Evolutionary conservation across 2,888 invertebrate species (phyloP).

Genomic region (Smittia sp.): DNA sequence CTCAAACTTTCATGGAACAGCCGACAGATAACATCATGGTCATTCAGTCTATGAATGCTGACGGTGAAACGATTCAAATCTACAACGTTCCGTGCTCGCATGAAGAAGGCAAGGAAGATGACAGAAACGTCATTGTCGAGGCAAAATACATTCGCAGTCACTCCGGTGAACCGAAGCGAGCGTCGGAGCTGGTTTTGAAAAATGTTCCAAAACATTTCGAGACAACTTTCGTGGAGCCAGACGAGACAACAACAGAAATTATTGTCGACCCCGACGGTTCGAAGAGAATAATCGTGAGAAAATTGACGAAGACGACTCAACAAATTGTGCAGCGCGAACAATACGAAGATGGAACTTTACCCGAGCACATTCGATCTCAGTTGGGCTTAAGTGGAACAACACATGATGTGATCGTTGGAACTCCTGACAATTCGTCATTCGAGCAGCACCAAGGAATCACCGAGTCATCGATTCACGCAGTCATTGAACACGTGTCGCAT

Average conservation of each 20-base stretch:
- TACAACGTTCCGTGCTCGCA: constrained; percentile 61
- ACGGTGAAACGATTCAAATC: constrained; percentile 70
- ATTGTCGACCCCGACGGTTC: constrained; percentile 78
- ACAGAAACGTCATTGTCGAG: constrained; percentile 66
- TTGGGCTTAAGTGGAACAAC: constrained; percentile 2
- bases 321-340: constrained; percentile 60
- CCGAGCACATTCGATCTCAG: constrained; percentile 5
- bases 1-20: constrained; percentile 52
- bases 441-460: constrained; percentile 48
- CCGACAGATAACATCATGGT: constrained; percentile 66
- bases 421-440: not conserved
- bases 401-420: constrained; percentile 25
- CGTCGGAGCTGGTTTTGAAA: constrained; percentile 69
- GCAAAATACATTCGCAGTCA: constrained; percentile 66
- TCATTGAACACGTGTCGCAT: constrained; percentile 78
- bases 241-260: constrained; percentile 78
- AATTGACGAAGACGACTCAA: constrained; percentile 67
- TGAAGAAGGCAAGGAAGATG: constrained; percentile 58
- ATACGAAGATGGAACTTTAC: constrained; percentile 47
- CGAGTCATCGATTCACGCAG: constrained; percentile 68
- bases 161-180: constrained; percentile 56
- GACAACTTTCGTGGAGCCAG: constrained; percentile 77
- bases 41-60: constrained; percentile 61
- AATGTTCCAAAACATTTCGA: constrained; percentile 74
- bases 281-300: constrained; percentile 73